phyloP scores from a whole-genome alignment of 1,140 invertebrate species.

The Globodera rostochiensis region DNA sequence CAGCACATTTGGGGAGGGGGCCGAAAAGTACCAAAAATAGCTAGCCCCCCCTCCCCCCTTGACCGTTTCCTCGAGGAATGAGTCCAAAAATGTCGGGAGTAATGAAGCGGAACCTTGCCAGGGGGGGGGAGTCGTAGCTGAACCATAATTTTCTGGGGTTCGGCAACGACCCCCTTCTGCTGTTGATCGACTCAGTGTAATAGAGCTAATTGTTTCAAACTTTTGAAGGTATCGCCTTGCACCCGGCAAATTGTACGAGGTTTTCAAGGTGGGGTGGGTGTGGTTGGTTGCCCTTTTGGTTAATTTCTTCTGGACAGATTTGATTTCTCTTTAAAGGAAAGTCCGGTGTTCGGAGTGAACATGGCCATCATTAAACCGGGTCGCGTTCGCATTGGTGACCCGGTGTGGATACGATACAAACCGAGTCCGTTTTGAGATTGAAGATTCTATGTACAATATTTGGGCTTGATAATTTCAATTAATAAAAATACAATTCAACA shows the following conservation, averaged over 20 bases:
- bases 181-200: not conserved
- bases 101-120: too few species aligned
- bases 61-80: too few species aligned
- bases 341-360: conserved; percentile 52
- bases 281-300: not conserved
- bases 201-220: not conserved
- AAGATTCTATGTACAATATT: not conserved
- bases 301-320: not conserved
- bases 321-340: conserved; percentile 17
- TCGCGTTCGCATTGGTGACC: conserved; percentile 43
- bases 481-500: too few species aligned
- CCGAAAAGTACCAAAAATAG: too few species aligned
- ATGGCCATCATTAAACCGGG: conserved; percentile 42
- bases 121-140: too few species aligned
- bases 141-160: too few species aligned
- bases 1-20: too few species aligned
- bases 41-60: too few species aligned
- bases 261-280: conserved; percentile 25
- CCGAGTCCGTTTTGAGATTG: conserved; percentile 40
- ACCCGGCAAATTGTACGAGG: conserved; percentile 43
- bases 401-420: conserved; percentile 50
- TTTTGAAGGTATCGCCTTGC: conserved; percentile 47
- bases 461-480: not conserved
- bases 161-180: too few species aligned
- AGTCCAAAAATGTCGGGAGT: too few species aligned